Base-by-base conservation (phyloP, 1,140 invertebrate genomes). In the Drosophila varians region DNA sequence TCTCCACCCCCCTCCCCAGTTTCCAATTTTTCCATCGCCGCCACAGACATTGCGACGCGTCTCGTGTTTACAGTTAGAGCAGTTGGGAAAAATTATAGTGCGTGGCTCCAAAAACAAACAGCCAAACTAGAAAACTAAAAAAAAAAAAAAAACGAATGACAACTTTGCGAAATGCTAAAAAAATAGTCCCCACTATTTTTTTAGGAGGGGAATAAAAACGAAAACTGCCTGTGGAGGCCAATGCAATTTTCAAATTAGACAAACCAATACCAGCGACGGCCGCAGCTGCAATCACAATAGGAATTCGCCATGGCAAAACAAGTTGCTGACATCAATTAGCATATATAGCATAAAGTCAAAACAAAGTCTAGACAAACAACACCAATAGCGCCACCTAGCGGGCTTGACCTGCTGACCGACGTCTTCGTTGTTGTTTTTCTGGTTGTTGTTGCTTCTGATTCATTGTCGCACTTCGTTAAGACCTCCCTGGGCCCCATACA, bases 241-340 rank as follows among this genome's bases (percentile, higher is more conserved):
- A 69, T 73, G 82, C 80, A 86, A 87, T 86, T 86, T 87, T 80
- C 80, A 66, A 84, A 84, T 84, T 84, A 80, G 58, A 86, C 45
- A 76, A 74, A 49, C 54, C 55, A 43, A 62, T 36, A 56, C 60
- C 38, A 66, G 31, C 36, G 38, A 55, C 28, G 36, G 18, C 23
- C 53, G 52, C 43, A 46, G 34, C 47, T 38, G 40, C 47, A 62
- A 79, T 43, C 36, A 45, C 74, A 77, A 79, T 77, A 48, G 47
- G 55, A 71, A 75, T 60, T 61, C 31, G 69, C 74, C 56, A 66
- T 73, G 54, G 57, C 61, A 48, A 82, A 80, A 49, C 77, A 58
- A 62, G 72, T 58, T 72, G 56, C 72, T 76, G 79, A 65, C 62
- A 77, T 71, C 74, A 88, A 88, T 83, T 88, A 88, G 82, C 74